Base-by-base conservation (phyloP, 2,797 vertebrate species). In the Eremophila alpestris region DNA sequence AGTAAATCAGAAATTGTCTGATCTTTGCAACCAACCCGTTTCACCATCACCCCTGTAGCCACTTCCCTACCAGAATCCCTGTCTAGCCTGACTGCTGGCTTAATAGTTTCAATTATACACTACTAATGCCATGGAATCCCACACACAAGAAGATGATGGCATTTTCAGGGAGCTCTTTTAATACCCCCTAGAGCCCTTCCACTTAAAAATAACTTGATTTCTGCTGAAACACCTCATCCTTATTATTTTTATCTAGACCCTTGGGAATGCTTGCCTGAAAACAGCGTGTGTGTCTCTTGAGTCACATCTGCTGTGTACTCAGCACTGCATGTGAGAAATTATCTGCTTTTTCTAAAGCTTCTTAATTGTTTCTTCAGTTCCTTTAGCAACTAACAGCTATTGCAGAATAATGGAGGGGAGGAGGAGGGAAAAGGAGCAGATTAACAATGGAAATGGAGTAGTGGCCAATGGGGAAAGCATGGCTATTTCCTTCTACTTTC, bases 301-400 rank as follows among this genome's bases (percentile, higher is more conserved):
- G 63, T 94, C 65, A 73, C 73, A 91, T 94, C 92, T 97, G 92
- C 68, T 62, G 65, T 4, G 1, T 89, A 69, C 82, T 95, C 76
- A 73, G 79, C 84, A 26, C 90, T 78, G 79, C 59, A 1, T 90
- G 71, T 75, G 76, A 94, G 87, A 91, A 92, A 94, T 93, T 52
- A 80, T 32, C 76, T 89, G 69, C 67, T 87, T 65, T 88, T 83
- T 90, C 83, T 96, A 69, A 88, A 90, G 63, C 45, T 59, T 73
- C 55, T 78, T 95, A 93, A 93, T 92, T 93, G 74, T 94, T 94
- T 86, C 69, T 91, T 91, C 76, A 75, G 62, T 58, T 93, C 79
- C 69, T 89, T 75, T 43, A 88, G 73, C 75, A 80, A 38, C 58
- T 71, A 75, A n/a, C 49, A 83, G 56, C 45, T 88, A 38, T 26